A percentile compares a stretch with the other conserved stretches of the same genome.
Conservation (phyloP, 2,888 invertebrate species). For the Meloe dianella region DNA sequence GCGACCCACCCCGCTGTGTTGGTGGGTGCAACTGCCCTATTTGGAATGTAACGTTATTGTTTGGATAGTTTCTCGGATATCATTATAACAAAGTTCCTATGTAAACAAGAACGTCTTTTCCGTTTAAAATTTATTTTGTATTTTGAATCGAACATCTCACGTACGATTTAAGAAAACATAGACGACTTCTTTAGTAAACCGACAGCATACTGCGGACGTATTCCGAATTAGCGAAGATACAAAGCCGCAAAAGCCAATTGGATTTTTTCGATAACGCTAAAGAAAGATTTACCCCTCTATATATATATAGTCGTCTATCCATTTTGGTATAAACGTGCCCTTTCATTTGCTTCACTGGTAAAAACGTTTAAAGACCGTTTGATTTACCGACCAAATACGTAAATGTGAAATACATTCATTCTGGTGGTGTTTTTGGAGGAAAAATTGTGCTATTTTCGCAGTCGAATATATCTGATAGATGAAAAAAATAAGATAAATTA, state of each 20-base stretch:
- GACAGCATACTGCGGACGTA: constrained; percentile 45
- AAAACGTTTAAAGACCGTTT: constrained; percentile 48
- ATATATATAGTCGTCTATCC: constrained; percentile 41
- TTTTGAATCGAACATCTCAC: constrained; percentile 33
- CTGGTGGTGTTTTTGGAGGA: constrained; percentile 23
- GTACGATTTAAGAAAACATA: constrained; percentile 37
- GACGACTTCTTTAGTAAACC: constrained; percentile 44
- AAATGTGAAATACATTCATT: constrained; percentile 50
- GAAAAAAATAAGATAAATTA: constrained; percentile 12
- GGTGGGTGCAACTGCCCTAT: too few species aligned
- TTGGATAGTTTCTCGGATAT: too few species aligned
- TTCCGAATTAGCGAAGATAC: constrained; percentile 56
- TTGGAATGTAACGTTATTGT: too few species aligned
- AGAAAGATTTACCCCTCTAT: constrained; percentile 52
- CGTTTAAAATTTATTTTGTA: background rate
- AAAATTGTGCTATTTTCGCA: constrained; percentile 28
- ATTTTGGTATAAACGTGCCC: constrained; percentile 52
- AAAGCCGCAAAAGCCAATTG: constrained; percentile 56
- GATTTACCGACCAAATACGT: constrained; percentile 53
- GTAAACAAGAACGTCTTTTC: too few species aligned
- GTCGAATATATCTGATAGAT: constrained; percentile 12
- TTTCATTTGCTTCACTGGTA: constrained; percentile 52
- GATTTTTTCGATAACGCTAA: constrained; percentile 55
- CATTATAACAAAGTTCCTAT: too few species aligned
- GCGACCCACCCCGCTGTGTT: too few species aligned